These are phyloP conservation scores for Brachionus asplanchnoidis DNA, from an alignment of 1,140 invertebrate species.

Conservation along the genomic window DNA sequence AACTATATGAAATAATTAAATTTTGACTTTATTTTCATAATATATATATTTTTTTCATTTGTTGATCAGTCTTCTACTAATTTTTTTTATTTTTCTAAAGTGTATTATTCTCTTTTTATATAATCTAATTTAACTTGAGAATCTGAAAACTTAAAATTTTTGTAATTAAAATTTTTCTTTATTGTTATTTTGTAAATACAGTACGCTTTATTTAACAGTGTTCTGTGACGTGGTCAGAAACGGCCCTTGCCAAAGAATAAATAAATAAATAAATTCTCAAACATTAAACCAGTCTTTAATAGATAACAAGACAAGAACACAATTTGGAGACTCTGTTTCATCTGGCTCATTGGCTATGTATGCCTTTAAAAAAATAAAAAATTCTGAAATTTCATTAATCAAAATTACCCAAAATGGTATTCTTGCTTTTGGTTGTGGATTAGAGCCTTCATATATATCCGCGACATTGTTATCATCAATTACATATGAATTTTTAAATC, in stretches of 20 bases:
- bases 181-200: not conserved
- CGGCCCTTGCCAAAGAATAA: not conserved
- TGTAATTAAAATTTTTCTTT: not conserved
- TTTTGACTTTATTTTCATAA: not conserved
- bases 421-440: not conserved
- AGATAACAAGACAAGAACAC: too few relatives aligned
- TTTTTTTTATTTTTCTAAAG: not conserved
- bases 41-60: not conserved
- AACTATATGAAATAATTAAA: not conserved
- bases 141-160: not conserved
- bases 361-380: not conserved
- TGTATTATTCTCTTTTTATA: not conserved
- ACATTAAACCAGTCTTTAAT: not conserved
- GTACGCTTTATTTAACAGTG: slow-evolving; percentile 1
- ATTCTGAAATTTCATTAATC: not conserved
- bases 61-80: too few relatives aligned
- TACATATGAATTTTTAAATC: not conserved
- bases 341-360: not conserved
- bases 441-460: not conserved
- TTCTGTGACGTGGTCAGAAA: not conserved
- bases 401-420: slow-evolving; percentile 1
- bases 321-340: not conserved
- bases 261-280: not conserved
- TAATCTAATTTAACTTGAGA: not conserved
- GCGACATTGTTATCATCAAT: not conserved